Evolutionary conservation across 1,140 invertebrate species (phyloP).

Genomic region (Augochlora pura): DNA sequence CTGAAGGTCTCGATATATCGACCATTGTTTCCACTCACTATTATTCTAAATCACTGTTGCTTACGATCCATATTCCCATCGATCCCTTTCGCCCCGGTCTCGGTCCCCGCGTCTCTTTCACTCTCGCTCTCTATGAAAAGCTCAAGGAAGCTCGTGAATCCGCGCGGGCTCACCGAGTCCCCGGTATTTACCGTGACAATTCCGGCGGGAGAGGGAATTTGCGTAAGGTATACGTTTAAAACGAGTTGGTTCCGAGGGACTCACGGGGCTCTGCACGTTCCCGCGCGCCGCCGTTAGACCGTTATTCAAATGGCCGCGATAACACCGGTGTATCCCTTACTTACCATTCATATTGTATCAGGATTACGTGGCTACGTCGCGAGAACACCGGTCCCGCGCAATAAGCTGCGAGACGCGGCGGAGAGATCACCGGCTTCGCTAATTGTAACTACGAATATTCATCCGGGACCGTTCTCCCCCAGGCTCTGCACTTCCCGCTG

Average conservation of each 20-base stretch:
- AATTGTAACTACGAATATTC: conserved; percentile 38
- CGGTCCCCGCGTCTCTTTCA: too few species aligned
- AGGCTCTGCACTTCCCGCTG: background rate
- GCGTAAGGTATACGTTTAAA: background rate
- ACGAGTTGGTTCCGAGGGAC: background rate
- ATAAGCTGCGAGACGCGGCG: background rate
- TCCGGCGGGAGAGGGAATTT: background rate
- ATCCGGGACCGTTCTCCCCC: background rate
- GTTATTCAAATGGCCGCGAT: conserved; percentile 31
- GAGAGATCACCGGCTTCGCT: conserved; percentile 2
- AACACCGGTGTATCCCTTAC: conserved; percentile 20
- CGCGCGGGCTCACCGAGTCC: too few species aligned
- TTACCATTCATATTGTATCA: conserved; percentile 41
- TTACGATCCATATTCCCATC: too few species aligned
- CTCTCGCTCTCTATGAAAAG: too few species aligned
- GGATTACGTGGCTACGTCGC: conserved; percentile 1
- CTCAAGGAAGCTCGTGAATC: too few species aligned
- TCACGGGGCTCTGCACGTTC: too few species aligned
- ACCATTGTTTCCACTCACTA: too few species aligned
- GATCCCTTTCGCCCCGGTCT: too few species aligned
- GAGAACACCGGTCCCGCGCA: background rate
- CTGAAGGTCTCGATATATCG: too few species aligned
- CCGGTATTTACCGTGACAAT: background rate
- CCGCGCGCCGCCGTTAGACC: background rate
- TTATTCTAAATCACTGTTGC: too few species aligned